Percentiles rank a stretch among this genome's conserved stretches.
Evolutionary conservation across 2,113 vertebrate species (phyloP).

Genomic region (Monarcha castaneiventris): DNA sequence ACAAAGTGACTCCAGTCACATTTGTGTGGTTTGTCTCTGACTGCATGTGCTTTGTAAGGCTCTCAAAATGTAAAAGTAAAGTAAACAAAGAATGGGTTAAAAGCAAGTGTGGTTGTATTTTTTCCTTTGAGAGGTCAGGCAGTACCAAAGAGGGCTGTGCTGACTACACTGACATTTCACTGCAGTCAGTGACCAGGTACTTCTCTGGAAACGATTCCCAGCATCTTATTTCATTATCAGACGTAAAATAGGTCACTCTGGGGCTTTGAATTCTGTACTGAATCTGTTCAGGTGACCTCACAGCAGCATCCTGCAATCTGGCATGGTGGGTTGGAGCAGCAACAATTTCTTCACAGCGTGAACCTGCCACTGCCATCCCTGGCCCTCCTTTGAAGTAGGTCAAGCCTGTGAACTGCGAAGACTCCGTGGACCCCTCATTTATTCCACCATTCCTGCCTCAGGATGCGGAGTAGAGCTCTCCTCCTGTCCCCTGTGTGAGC

Average conservation of each 20-base stretch:
- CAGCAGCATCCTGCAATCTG: constrained; percentile 42
- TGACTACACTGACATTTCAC: not conserved
- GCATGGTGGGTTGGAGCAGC: not conserved
- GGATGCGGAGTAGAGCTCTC: not conserved
- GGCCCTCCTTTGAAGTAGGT: constrained; percentile 39
- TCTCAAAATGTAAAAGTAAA: not conserved
- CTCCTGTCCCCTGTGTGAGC: not conserved
- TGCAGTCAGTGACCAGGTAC: not conserved
- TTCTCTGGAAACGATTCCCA: not conserved
- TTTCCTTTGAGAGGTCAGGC: not conserved
- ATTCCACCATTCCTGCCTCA: not conserved
- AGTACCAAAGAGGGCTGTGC: not conserved
- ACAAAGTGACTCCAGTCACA: not conserved
- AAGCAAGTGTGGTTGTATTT: not conserved
- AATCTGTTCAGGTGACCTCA: constrained; percentile 46
- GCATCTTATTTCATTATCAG: not conserved
- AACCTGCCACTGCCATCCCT: constrained; percentile 1
- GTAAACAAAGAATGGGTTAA: not conserved
- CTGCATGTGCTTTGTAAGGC: not conserved
- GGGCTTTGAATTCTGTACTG: constrained; percentile 6
- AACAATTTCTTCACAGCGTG: constrained; percentile 47
- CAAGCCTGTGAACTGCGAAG: not conserved
- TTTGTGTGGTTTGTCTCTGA: not conserved
- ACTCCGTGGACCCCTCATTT: not conserved
- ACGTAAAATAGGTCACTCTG: constrained; percentile 42